Evolutionary conservation across 2,888 invertebrate species (phyloP), one percentile per base, ranked within the genome.

Genomic region (Perizoma affinitatum): DNA sequence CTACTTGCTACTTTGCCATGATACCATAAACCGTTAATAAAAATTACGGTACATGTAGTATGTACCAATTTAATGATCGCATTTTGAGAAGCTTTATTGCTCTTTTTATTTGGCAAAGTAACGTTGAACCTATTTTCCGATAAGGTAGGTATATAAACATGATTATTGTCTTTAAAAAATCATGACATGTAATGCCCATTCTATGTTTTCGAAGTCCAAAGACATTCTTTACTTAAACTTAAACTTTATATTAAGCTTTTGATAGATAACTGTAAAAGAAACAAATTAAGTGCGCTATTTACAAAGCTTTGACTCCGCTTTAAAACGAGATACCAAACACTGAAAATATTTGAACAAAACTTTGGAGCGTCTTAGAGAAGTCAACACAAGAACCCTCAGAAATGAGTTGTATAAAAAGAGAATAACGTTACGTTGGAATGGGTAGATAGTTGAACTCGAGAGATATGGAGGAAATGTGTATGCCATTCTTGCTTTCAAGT

Each of bases 401-500:
- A 74, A 73, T 68, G 71, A 73, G 72, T 66, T 73, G 73, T 75
- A 79, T 78, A 82, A 82, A 82, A 81, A 79, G 71, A 81, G 80
- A 80, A 82, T 82, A 84, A 83, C 79, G 78, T 79, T 75, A 82
- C 76, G 80, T 80, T 80, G 76, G 75, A 84, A 82, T 79, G 82
- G 84, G 82, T 79, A 84, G 83, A 83, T 82, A 78, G 83, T 87
- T 85, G 86, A 84, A 86, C 85, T 85, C 81, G 82, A 78, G 75
- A 89, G 87, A 86, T 87, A 89, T 85, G 84, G 85, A 84, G 84
- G 82, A 90, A 89, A 88, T 87, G 86, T 87, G 84, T 86, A 82
- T 82, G 86, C 83, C 81, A 85, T 90, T 89, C 86, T 86, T 88
- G 86, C 86, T 89, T 90, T 88, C 87, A 87, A 91, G 90, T 87